Conservation (phyloP, 1,140 invertebrate species). For the Maconellicoccus hirsutus region DNA sequence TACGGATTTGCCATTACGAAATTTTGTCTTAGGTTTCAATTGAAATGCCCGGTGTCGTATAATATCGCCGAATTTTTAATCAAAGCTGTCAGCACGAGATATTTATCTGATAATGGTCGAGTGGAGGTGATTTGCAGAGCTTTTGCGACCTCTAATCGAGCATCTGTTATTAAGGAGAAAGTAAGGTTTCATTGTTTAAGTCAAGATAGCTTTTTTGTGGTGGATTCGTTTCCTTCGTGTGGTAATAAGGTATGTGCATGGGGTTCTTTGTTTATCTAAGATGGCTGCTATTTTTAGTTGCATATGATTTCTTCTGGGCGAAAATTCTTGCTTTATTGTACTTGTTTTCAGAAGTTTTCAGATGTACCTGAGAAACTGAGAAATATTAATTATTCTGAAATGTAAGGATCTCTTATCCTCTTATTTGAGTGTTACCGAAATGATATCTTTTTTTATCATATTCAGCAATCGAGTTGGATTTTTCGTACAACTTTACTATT, state of each 20-base stretch:
- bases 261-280: no score
- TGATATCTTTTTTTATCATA: no score
- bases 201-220: background rate
- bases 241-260: background rate
- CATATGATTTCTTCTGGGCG: no score
- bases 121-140: conserved; percentile 38
- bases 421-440: no score
- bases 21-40: conserved; percentile 40
- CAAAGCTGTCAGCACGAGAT: no score
- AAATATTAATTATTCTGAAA: no score
- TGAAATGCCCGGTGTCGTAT: conserved; percentile 49
- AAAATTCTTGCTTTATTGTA: no score
- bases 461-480: background rate
- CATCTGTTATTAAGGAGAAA: background rate
- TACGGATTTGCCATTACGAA: no score
- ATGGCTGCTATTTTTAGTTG: no score
- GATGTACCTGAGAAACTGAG: no score
- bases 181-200: background rate
- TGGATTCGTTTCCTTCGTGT: background rate
- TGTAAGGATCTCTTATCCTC: no score
- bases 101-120: conserved; percentile 38
- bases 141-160: conserved; percentile 38
- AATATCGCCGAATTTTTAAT: conserved; percentile 64
- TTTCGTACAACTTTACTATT: background rate
- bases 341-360: no score